phyloP scores from a whole-genome alignment of 2,113 vertebrate genomes.

The Pontoporia blainvillei region DNA sequence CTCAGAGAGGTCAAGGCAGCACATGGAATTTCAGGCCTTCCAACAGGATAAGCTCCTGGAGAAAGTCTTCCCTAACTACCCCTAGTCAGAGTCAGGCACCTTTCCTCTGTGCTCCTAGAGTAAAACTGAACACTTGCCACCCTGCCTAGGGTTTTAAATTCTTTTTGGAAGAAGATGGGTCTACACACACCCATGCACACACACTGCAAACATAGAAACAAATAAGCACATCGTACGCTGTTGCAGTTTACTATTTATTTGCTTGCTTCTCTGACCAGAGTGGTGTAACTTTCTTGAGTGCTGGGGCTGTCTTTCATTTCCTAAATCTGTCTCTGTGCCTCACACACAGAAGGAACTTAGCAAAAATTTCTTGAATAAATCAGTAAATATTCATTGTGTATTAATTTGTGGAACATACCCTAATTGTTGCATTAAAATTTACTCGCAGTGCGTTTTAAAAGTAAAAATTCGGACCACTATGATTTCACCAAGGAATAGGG shows the following conservation, averaged over 20 bases:
- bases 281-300: not conserved
- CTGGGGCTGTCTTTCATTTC: not conserved
- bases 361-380: not conserved
- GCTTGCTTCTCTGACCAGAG: not conserved
- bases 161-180: not conserved
- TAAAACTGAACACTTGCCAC: not conserved
- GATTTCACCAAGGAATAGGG: not conserved
- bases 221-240: not conserved
- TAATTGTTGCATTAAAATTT: not conserved
- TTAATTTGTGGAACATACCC: not conserved
- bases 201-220: not conserved
- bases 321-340: not conserved
- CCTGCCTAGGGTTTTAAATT: not conserved
- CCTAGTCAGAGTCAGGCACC: not conserved
- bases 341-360: not conserved
- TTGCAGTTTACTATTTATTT: not conserved
- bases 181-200: not conserved
- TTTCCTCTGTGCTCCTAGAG: not conserved
- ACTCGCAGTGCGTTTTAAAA: not conserved
- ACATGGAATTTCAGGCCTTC: not conserved
- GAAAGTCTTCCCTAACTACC: not conserved
- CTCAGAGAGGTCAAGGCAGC: not conserved
- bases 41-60: not conserved
- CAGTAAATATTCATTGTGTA: not conserved
- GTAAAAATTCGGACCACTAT: not conserved